Base-by-base conservation (phyloP, 1,140 invertebrate species). In the Pseudomyrmex pallidus region DNA sequence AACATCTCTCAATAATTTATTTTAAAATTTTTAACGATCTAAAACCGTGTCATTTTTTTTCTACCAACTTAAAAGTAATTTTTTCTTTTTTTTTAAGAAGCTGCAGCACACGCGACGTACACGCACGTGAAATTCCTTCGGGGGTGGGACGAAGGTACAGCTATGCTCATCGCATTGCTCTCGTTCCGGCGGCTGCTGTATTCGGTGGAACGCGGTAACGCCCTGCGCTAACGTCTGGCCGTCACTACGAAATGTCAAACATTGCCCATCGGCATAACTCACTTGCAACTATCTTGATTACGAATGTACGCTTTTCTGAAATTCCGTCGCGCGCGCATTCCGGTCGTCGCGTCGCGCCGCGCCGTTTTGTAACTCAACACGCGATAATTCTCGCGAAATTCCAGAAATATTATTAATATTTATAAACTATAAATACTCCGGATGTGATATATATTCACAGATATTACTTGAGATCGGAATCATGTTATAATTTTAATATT, bases 181-280 rank as follows among this genome's bases (percentile, higher is more conserved):
- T 17, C 68, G 57, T 74, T 74, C 74, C 74, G 72, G 35, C 44
- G 46, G 74, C 61, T 35, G 46, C 52, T 77, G 74, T 59, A 66
- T 77, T 77, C 74, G 63, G 52, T 67, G 76, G 56, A 78, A 78
- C 76, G 76, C 54, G 20, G 64, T 70, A 70, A 78, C 76, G 66
- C 67, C 54, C 44, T 70, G 54, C 54, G 35, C 13, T 59, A 78
- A 78, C 66, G 54, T 78, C 76, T 56, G 20, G 63, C 73, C 74
- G 74, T 83, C 77, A 76, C 62, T 77, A 67, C 50, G 82, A 77
- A 77, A 83, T 67, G 74, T 77, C 78, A 82, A 74, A 62, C 78
- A 72, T 72, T 64, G 17, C 63, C 62, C 46, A 61, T 61, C 61
- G 72, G 13, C 80, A 83, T 66, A 63, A 77, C 72, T 62, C 61